Percentiles rank a stretch among this genome's conserved stretches.
phyloP scores from a whole-genome alignment of 1,140 invertebrate genomes.

The Tachypleus tridentatus region DNA sequence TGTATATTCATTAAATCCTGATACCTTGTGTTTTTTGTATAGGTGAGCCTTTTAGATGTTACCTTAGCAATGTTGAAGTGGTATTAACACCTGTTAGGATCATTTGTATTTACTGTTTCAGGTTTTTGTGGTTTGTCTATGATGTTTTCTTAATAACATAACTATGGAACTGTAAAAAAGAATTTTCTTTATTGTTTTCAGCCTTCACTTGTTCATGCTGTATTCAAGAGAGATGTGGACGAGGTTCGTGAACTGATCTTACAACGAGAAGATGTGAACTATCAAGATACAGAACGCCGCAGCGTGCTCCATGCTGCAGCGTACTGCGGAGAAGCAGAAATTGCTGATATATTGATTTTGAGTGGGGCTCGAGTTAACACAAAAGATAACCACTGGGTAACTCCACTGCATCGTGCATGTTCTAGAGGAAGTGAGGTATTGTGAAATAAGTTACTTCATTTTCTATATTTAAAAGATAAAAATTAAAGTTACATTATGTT shows the following conservation, averaged over 20 bases:
- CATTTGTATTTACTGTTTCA: too few relatives aligned
- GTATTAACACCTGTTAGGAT: too few relatives aligned
- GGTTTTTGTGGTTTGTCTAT: too few relatives aligned
- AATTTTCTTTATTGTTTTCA: slow-evolving; percentile 21
- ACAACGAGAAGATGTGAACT: slow-evolving; percentile 45
- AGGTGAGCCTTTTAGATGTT: too few relatives aligned
- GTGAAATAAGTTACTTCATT: too few relatives aligned
- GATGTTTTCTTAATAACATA: too few relatives aligned
- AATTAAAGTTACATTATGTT: too few relatives aligned
- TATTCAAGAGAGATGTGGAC: slow-evolving; percentile 44
- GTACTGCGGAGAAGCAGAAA: slow-evolving; percentile 43
- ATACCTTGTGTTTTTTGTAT: too few relatives aligned
- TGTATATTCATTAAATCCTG: too few relatives aligned
- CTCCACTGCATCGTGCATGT: slow-evolving; percentile 52
- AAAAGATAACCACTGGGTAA: slow-evolving; percentile 51
- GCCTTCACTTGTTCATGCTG: slow-evolving; percentile 47
- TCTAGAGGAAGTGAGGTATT: slow-evolving; percentile 37
- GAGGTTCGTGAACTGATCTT: slow-evolving; percentile 42
- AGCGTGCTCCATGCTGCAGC: slow-evolving; percentile 51
- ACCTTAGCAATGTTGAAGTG: too few relatives aligned
- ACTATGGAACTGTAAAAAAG: too few relatives aligned
- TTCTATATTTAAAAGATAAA: too few relatives aligned
- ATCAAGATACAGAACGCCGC: slow-evolving; percentile 44
- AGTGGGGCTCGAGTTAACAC: slow-evolving; percentile 48
- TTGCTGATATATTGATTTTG: slow-evolving; percentile 42